These are phyloP conservation scores for Anguilla megastoma DNA, from an alignment of 2,797 vertebrate genomes.

Conservation along the genomic window DNA sequence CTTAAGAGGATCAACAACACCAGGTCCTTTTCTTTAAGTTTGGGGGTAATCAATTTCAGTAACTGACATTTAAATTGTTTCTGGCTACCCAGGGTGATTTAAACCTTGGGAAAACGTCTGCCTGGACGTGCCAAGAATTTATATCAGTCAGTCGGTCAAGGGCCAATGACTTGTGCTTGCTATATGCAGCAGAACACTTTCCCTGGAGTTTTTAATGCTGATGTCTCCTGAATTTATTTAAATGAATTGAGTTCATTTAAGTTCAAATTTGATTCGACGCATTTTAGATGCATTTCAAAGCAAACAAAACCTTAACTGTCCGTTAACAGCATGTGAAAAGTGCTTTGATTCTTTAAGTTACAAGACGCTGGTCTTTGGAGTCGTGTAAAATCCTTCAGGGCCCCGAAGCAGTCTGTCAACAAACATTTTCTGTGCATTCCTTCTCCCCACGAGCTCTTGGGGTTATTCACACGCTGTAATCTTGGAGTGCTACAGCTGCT, in stretches of 20 bases:
- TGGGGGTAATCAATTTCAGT: background rate
- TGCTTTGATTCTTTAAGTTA: background rate
- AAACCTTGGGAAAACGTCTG: background rate
- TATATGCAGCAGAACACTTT: background rate
- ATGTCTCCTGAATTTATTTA: background rate
- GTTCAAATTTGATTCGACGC: background rate
- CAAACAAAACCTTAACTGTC: background rate
- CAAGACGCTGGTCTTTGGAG: background rate
- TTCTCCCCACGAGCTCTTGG: background rate
- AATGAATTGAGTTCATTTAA: background rate
- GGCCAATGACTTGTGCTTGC: background rate
- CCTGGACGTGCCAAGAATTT: background rate
- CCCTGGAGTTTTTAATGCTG: background rate
- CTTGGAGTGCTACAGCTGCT: background rate
- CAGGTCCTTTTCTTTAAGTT: background rate
- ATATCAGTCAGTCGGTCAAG: background rate
- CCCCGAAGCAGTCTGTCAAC: background rate
- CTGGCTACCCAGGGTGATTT: background rate
- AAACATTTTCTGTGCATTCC: background rate
- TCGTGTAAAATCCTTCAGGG: background rate
- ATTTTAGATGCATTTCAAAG: background rate
- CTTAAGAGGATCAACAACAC: background rate
- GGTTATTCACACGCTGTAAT: background rate
- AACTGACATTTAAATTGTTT: background rate
- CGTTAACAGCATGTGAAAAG: background rate